Conservation (phyloP, 2,797 vertebrate genomes). For the Poeciliopsis turneri region DNA sequence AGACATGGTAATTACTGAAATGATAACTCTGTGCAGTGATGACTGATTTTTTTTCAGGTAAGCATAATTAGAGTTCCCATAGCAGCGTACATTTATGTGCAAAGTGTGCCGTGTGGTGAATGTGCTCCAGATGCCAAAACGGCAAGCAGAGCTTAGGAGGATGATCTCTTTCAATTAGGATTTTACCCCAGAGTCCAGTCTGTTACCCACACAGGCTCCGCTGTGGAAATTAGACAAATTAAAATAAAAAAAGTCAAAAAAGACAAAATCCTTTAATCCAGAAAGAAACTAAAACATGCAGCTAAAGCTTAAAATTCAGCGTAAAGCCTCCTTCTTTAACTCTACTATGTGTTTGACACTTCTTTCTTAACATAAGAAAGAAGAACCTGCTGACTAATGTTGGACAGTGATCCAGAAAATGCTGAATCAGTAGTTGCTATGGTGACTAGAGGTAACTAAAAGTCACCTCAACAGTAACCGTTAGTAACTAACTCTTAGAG, state of each 20-base stretch:
- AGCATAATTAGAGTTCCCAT: slow-evolving; percentile 53
- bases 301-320: neutral
- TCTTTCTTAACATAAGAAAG: neutral
- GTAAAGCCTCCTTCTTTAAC: neutral
- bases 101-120: slow-evolving; percentile 40
- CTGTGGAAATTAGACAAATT: slow-evolving; percentile 32
- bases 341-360: neutral
- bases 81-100: slow-evolving; percentile 37
- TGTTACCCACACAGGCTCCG: slow-evolving; percentile 43
- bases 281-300: neutral
- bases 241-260: neutral
- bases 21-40: slow-evolving; percentile 27
- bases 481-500: neutral
- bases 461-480: neutral
- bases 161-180: slow-evolving; percentile 64
- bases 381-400: neutral
- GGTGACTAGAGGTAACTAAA: neutral
- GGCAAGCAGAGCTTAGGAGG: slow-evolving; percentile 39
- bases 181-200: slow-evolving; percentile 52
- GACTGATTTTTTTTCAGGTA: slow-evolving; percentile 43
- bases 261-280: neutral
- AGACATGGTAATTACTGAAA: slow-evolving; percentile 51
- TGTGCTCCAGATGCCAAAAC: slow-evolving; percentile 51
- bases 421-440: neutral
- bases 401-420: neutral